Percentiles rank a stretch among this genome's conserved stretches.
phyloP scores from a whole-genome alignment of 2,797 vertebrate genomes.

The Danio tinwini region DNA sequence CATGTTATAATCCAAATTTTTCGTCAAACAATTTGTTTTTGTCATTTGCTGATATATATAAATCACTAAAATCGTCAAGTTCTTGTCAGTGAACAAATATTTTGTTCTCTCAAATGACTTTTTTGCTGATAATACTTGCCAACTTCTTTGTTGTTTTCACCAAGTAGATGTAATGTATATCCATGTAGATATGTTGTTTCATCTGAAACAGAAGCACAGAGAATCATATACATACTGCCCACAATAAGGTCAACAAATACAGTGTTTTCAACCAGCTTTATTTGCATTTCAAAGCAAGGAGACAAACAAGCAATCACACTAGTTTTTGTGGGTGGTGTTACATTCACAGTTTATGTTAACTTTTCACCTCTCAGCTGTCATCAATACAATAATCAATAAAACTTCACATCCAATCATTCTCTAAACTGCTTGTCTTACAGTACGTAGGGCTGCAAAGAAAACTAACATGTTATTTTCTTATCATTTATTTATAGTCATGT shows the following conservation, averaged over 20 bases:
- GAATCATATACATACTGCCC: background rate
- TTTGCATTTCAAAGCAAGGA: constrained; percentile 2
- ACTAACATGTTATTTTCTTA: background rate
- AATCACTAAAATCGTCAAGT: no score
- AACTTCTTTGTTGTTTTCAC: background rate
- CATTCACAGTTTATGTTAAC: background rate
- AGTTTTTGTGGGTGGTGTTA: constrained; percentile 13
- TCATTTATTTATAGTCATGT: background rate
- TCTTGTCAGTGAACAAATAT: background rate
- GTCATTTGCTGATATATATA: no score
- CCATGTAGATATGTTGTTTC: background rate
- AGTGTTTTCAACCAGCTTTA: background rate
- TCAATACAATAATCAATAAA: background rate
- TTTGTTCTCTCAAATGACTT: background rate
- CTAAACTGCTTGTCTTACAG: background rate
- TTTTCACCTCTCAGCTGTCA: constrained; percentile 3
- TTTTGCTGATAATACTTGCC: background rate
- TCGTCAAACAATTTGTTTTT: no score
- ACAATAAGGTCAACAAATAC: background rate
- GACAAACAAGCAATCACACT: background rate
- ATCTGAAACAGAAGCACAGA: background rate
- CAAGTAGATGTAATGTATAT: background rate
- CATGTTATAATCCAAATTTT: no score
- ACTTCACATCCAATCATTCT: background rate
- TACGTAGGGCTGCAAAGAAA: background rate